A percentile compares a stretch with the other conserved stretches of the same genome.
Evolutionary conservation across 2,888 invertebrate species (phyloP).

Genomic region (Microchrysa polita): DNA sequence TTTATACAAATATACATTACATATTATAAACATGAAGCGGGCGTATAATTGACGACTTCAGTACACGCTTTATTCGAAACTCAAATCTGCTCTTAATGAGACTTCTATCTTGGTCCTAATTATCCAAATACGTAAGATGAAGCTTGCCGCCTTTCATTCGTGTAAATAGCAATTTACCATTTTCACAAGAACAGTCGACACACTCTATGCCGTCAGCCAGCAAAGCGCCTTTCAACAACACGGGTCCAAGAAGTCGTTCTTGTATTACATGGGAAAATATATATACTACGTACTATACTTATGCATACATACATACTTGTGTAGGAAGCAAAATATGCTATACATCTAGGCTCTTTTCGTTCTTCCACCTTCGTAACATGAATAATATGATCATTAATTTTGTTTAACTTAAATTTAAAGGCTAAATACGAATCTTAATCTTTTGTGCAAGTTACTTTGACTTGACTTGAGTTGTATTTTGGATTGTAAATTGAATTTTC

Average conservation of each 20-base stretch:
- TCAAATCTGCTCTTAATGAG: neutral
- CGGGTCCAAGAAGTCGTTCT: neutral
- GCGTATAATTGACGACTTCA: conserved; percentile 3
- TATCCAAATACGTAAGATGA: neutral
- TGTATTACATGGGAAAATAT: neutral
- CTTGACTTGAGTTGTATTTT: too few species aligned
- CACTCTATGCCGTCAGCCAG: neutral
- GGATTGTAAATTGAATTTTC: too few species aligned
- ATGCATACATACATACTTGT: too few species aligned
- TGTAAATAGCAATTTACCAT: conserved; percentile 6
- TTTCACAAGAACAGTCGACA: neutral
- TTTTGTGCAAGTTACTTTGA: too few species aligned
- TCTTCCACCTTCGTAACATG: neutral
- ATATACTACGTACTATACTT: too few species aligned
- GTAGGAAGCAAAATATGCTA: too few species aligned
- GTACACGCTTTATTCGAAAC: neutral
- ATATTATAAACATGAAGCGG: neutral
- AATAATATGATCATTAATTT: conserved; percentile 17
- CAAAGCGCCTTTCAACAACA: neutral
- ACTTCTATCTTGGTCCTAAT: conserved; percentile 8
- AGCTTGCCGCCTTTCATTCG: neutral
- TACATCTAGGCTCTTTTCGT: too few species aligned
- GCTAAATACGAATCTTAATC: too few species aligned
- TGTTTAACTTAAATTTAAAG: conserved; percentile 15
- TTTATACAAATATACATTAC: too few species aligned